Conservation (phyloP, 2,888 invertebrate species). For the Eudemis profundana region DNA sequence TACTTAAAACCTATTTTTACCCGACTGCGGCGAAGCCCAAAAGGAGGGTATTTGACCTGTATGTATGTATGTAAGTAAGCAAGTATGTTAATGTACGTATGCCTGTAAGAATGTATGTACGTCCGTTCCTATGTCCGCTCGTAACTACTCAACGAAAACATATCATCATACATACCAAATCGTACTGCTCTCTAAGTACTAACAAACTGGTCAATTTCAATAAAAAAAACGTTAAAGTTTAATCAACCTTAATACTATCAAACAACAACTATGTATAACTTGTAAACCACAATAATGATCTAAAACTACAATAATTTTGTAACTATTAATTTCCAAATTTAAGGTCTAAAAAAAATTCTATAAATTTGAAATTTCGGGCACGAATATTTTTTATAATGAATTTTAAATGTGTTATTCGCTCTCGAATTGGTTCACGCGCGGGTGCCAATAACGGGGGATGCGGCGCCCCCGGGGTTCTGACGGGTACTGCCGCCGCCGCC, state of each 20-base stretch:
- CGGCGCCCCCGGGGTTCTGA: conserved; percentile 30
- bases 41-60: too few relatives aligned
- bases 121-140: too few relatives aligned
- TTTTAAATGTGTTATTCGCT: neutral
- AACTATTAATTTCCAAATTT: conserved; percentile 27
- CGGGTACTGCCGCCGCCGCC: conserved; percentile 34
- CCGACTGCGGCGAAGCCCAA: too few relatives aligned
- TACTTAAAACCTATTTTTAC: too few relatives aligned
- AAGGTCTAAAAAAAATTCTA: conserved; percentile 34
- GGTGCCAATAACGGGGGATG: conserved; percentile 13
- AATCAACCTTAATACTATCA: conserved; percentile 48
- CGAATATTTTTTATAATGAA: neutral
- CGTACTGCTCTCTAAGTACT: too few relatives aligned
- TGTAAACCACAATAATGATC: conserved; percentile 45
- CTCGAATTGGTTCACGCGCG: conserved; percentile 9
- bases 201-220: conserved; percentile 24
- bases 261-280: conserved; percentile 49
- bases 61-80: too few relatives aligned
- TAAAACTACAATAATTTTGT: conserved; percentile 30
- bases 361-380: conserved; percentile 27
- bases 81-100: too few relatives aligned
- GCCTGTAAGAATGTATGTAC: too few relatives aligned
- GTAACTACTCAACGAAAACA: too few relatives aligned
- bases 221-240: conserved; percentile 36
- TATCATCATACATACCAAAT: too few relatives aligned